Evolutionary conservation across 2,888 invertebrate genomes (phyloP), one percentile per base, ranked within the genome.

Genomic region (Aleiodes alternator): DNA sequence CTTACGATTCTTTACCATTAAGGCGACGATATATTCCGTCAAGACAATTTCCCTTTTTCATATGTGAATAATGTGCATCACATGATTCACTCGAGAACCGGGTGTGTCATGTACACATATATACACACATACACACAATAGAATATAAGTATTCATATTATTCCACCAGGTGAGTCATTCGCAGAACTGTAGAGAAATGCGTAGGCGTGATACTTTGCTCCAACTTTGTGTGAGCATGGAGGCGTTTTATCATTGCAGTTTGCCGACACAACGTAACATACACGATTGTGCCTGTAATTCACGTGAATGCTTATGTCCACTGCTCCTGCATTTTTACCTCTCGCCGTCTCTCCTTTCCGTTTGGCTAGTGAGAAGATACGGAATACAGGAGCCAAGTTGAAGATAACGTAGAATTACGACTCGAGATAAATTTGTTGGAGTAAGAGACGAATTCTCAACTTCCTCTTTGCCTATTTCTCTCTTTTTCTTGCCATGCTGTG

Each of bases 111-210:
- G 2, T 23, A 23, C 23, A 23, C 23, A 23, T 23, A 23, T 2
- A 23, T 2, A 23, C 23, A 23, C 2, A 23, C 23, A 23, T 2
- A 23, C 23, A 23, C 23, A 23, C 23, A 23, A 23, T 23, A 23
- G 23, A 23, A 23, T 23, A 23, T 23, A 23, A 23, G 23, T 23
- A 23, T 34, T 34, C 31, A 34, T 72, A 69, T 23, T 34, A 23
- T 23, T 23, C 23, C 23, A 34, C 73, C 73, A 73, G 76, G 53
- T 82, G 82, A 82, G 79, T 82, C 81, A 82, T 78, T 77, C 79
- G 70, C 66, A 68, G 78, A 72, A 75, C 55, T 51, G 53, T 48
- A 38, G 50, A 64, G 59, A 68, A 77, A 69, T 56, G 70, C 71
- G 78, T 76, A 66, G 73, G 77, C 69, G 79, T 64, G 61, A 61